Evolutionary conservation across 2,797 vertebrate species (phyloP), one percentile per base, ranked within the genome.

Genomic region (Anabacerthia variegaticeps): DNA sequence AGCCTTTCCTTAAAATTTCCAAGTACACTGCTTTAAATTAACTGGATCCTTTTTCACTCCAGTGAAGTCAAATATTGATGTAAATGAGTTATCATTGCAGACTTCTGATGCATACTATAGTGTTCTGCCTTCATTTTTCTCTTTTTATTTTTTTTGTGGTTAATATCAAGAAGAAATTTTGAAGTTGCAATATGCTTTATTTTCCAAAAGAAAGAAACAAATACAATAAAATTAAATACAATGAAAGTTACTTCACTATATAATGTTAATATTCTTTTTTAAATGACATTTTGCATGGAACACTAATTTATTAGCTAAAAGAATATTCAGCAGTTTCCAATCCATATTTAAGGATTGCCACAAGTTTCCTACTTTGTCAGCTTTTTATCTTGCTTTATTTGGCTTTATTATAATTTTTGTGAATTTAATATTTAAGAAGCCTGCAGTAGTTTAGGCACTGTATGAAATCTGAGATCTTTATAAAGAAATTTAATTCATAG

Each of bases 21-120:
- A 92, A 88, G 85, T 62, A 46, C 49, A 65, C 14, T 95, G 23
- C 37, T 93, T 97, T 96, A 63, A 80, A 66, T 95, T 94, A 79
- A 72, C 71, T 89, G 78, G 56, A 90, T 86, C 44, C 23, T 87
- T 92, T 95, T 73, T 92, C 76, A 79, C 49, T 71, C 58, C 34
- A 49, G 27, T 94, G 44, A 85, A 78, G 55, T 91, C 41, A 90
- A 81, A 65, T 74, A 75, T 43, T 32, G 22, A 51, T 24, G 5
- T 95, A 82, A 90, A 56, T 91, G 36, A 93, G 37, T 91, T 93
- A 75, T 80, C 58, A 41, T 14, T 51, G 80, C 67, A 89, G 65
- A 72, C 27, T 85, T 96, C 62, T 89, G 79, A 85, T 76, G 30
- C 44, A 49, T 84, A 16, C 12, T 49, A 9, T 30, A 58, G 32